phyloP scores from a whole-genome alignment of 2,888 invertebrate genomes.

The Fissipunctia ypsillon region DNA sequence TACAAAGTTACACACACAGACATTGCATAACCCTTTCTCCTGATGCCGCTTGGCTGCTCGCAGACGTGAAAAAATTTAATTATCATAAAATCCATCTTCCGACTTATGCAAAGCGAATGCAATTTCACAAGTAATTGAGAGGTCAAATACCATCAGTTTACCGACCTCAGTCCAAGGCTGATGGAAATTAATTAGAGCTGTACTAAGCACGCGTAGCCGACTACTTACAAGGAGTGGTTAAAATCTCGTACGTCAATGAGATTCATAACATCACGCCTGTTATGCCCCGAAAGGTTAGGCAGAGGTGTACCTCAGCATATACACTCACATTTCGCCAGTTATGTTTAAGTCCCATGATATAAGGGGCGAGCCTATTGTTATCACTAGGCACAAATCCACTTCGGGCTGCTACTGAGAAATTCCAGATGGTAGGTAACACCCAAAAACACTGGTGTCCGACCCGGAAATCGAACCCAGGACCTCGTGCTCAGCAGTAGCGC shows the following conservation, averaged over 20 bases:
- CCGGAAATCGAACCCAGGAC: too few relatives aligned
- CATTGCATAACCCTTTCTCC: constrained; percentile 24
- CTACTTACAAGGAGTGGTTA: constrained; percentile 5
- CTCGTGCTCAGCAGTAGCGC: too few relatives aligned
- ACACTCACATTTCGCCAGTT: too few relatives aligned
- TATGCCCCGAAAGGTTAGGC: too few relatives aligned
- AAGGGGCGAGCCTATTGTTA: too few relatives aligned
- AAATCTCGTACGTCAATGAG: not conserved
- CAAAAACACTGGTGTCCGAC: too few relatives aligned
- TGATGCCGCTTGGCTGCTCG: constrained; percentile 27
- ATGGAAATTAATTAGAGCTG: constrained; percentile 63
- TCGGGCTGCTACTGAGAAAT: too few relatives aligned
- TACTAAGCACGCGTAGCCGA: constrained; percentile 34
- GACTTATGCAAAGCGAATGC: constrained; percentile 49
- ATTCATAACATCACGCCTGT: not conserved
- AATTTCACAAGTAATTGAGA: constrained; percentile 67
- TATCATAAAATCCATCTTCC: constrained; percentile 44
- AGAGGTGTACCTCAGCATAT: too few relatives aligned
- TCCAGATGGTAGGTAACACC: too few relatives aligned
- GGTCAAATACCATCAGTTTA: constrained; percentile 71
- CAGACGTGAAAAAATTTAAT: constrained; percentile 46
- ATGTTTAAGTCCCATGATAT: too few relatives aligned
- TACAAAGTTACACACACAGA: not conserved
- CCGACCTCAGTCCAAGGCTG: constrained; percentile 71
- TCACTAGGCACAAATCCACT: too few relatives aligned